phyloP scores from a whole-genome alignment of 2,797 vertebrate species.

The Channa striata region DNA sequence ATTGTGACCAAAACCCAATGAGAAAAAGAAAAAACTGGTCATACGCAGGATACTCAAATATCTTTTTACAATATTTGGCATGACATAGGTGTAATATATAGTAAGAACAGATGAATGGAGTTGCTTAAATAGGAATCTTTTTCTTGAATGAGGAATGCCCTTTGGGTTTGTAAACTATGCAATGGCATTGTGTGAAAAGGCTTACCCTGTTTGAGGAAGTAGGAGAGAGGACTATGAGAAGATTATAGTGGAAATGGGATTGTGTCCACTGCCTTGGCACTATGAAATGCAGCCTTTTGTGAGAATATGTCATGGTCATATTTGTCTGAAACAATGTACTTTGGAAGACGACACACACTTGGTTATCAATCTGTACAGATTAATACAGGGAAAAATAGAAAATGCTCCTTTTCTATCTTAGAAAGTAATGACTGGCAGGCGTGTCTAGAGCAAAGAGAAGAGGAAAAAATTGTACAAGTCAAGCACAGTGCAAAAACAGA shows the following conservation, averaged over 20 bases:
- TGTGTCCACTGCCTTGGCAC: conserved; percentile 67
- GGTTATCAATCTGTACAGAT: conserved; percentile 65
- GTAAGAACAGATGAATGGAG: conserved; percentile 68
- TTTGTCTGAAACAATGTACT: conserved; percentile 80
- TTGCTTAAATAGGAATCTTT: conserved; percentile 72
- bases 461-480: conserved; percentile 75
- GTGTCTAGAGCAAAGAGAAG: conserved; percentile 30
- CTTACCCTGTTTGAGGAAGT: conserved; percentile 64
- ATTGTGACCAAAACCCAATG: conserved; percentile 48
- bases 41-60: conserved; percentile 49
- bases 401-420: conserved; percentile 70
- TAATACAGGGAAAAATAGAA: conserved; percentile 73
- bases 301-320: conserved; percentile 79
- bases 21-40: conserved; percentile 51
- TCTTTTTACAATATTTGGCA: conserved; percentile 46
- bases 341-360: conserved; percentile 81
- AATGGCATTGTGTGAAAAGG: conserved; percentile 67
- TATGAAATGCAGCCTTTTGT: conserved; percentile 78
- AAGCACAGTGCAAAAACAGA: conserved; percentile 77
- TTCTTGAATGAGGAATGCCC: conserved; percentile 68
- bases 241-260: conserved; percentile 72
- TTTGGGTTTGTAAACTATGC: conserved; percentile 73
- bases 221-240: conserved; percentile 74
- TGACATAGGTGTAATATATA: conserved; percentile 57
- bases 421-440: conserved; percentile 54